Base-by-base conservation (phyloP, 2,888 invertebrate species). In the Spodoptera littoralis region DNA sequence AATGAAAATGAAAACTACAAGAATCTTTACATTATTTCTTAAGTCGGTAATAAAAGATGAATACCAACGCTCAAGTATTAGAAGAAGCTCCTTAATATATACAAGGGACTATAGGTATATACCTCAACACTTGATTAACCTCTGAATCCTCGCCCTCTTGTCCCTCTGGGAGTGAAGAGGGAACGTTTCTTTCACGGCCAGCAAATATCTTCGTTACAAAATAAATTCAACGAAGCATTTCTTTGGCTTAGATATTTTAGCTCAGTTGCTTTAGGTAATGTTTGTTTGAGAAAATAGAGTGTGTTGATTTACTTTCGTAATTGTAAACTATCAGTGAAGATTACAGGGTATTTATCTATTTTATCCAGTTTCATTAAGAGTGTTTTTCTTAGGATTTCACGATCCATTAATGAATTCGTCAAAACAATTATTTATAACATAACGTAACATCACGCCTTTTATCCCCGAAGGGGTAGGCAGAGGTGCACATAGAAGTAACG, bases 161-260 rank as follows among this genome's bases (percentile, higher is more conserved):
- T 4, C 41, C 73, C 27, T 55, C 11, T 47, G 54, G 46, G 56
- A 65, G 50, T 3, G 11, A 48, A 56, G 24, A 55, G 43, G 6
- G 62, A 53, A 50, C 53, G 52, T 50, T 61, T 68, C 49, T 57
- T 65, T 65, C 58, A 52, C 45, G 13, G 12, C 11, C 41, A 60
- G 55, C 42, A 57, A 68, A 65, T 66, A 47, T 27, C 56, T 76
- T 78, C 67, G 54, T 73, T 70, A 70, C 52, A 57, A 61, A 49
- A 76, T 60, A 69, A 66, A 59, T 62, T 53, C 62, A 30, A 55
- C 13, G 45, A 54, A 50, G 64, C 46, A 18, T 65, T 53, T 44
- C 9, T 45, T 49, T 24, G 44, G 18, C 45, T 3, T 24, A 44
- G 18, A 58, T 69, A 61, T 68, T 61, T 64, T 58, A 59, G 50